These are phyloP conservation scores for Varanus salvator DNA, from an alignment of 2,113 vertebrate species.

Conservation along the genomic window DNA sequence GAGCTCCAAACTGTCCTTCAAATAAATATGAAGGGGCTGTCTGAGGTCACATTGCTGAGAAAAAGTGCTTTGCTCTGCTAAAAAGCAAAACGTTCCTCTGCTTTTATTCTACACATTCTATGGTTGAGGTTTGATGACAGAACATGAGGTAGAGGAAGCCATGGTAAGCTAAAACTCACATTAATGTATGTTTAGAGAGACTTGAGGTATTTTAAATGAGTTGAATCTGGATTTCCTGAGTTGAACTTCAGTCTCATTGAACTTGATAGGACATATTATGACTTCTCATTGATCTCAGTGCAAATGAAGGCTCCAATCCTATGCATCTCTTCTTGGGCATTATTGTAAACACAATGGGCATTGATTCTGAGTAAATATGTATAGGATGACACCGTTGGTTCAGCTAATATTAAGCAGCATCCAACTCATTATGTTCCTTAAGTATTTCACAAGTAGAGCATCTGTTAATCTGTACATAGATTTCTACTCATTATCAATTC, in stretches of 20 bases:
- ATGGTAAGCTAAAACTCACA: neutral
- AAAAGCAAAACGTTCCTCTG: neutral
- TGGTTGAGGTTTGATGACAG: neutral
- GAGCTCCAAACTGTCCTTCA: neutral
- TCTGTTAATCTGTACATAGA: neutral
- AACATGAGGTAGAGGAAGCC: neutral
- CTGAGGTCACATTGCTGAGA: neutral
- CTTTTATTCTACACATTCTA: neutral
- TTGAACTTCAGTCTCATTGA: neutral
- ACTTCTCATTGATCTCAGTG: neutral
- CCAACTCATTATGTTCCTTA: neutral
- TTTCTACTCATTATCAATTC: neutral
- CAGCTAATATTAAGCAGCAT: neutral
- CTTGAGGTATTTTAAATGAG: neutral
- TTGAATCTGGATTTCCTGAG: neutral
- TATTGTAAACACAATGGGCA: neutral
- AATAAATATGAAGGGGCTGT: neutral
- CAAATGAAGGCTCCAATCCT: neutral
- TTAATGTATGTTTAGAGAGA: neutral
- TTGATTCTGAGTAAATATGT: neutral
- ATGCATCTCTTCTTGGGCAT: neutral
- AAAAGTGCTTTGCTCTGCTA: neutral
- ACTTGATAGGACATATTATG: neutral
- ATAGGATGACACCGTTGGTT: neutral
- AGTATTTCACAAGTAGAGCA: neutral